Percentiles rank a stretch among this genome's conserved stretches.
These are phyloP conservation scores for Palloptera scutellata DNA, from an alignment of 2,888 invertebrate genomes.

Conservation along the genomic window DNA sequence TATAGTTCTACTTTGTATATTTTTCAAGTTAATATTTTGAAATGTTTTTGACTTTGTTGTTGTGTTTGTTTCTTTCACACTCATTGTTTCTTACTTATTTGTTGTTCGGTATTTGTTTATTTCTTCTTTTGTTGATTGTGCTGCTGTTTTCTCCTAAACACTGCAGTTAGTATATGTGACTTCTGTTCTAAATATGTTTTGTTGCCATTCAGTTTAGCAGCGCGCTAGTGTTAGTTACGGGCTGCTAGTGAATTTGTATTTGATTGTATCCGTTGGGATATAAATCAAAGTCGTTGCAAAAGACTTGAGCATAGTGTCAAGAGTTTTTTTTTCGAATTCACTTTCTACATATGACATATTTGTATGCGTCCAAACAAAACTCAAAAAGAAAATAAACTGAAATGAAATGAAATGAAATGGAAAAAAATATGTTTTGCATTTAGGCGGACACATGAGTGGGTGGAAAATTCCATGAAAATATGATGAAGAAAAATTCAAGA, in stretches of 20 bases:
- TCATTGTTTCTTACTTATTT: no score
- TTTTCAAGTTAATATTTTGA: no score
- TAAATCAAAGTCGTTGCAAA: conserved; percentile 54
- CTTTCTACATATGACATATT: no score
- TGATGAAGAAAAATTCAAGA: neutral
- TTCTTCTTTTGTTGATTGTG: neutral
- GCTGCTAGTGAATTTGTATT: conserved; percentile 41
- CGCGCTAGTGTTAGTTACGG: neutral
- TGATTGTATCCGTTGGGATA: conserved; percentile 46
- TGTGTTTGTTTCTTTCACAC: no score
- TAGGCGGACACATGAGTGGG: neutral
- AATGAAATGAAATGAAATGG: no score
- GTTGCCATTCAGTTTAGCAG: conserved; percentile 9
- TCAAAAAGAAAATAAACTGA: neutral
- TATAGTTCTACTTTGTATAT: no score
- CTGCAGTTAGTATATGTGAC: neutral
- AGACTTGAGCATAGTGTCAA: conserved; percentile 38
- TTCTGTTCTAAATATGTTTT: conserved; percentile 23
- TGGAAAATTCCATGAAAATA: neutral
- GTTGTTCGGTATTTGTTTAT: no score
- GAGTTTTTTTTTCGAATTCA: neutral
- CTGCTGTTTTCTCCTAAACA: neutral
- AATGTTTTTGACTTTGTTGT: no score
- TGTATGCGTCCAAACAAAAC: neutral
- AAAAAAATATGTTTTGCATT: neutral